Evolutionary conservation across 2,113 vertebrate genomes (phyloP), one percentile per base, ranked within the genome.

Genomic region (Phycodurus eques): DNA sequence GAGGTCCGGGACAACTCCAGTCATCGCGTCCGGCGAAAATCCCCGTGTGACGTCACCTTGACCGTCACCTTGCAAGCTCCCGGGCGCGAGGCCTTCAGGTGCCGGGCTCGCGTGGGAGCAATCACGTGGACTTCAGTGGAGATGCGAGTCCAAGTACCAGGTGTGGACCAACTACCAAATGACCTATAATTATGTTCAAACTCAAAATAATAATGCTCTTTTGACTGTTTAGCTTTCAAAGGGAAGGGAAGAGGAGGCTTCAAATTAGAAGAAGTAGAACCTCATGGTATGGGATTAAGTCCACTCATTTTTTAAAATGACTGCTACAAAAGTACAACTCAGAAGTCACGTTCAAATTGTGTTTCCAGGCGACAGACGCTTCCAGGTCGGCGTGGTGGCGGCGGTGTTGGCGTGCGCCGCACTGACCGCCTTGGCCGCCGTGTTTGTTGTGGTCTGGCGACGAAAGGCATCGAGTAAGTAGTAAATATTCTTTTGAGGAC

Each of bases 381-480:
- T 61, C 4, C 1, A 2, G 5, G 11, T 73, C 0, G 68, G 59
- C 6, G 27, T n/a, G 0, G 44, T 61, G 6, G 80, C 80, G 42
- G 87, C 72, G n/a, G 78, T 74, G 20, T 64, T 68, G 44, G 73
- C 64, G 4, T 81, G 74, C 43, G 53, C 44, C 6, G 71, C 57
- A 46, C 14, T 86, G 71, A 54, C 68, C 10, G 44, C 22, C 0
- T 3, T 68, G 10, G 61, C 75, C 70, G 75, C 70, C 11, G 51
- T 63, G 10, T 78, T 85, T 60, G 49, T 74, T 12, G 64, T 74
- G 7, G 76, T 74, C 0, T 79, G n/a, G 65, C 79, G 78, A 76
- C 74, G 72, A 79, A 43, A 54, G 35, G 70, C 79, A 80, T 68
- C 49, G 4, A 15, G 67, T 51, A 54, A 69, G 68, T 57, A 19